Evolutionary conservation across 2,888 invertebrate species (phyloP), one percentile per base, ranked within the genome.

Genomic region (Dryococelus australis): DNA sequence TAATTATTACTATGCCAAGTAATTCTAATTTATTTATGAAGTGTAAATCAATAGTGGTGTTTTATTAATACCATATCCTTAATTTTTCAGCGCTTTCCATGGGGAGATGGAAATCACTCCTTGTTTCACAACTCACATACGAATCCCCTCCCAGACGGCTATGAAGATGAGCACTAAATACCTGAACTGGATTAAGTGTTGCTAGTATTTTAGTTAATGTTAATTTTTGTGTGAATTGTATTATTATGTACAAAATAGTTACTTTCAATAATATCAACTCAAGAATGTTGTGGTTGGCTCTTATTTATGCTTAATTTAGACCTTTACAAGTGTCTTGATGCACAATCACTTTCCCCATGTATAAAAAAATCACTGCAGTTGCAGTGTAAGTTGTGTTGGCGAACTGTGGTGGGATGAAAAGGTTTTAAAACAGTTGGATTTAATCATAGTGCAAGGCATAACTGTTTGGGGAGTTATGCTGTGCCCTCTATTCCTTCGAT

Each of bases 91-190:
- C 95, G 96, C 90, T 98, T 98, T 94, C 98, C 98, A 87, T 98
- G 98, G 98, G 98, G 98, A 90, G 98, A 98, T 91, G 98, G 98
- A 89, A 96, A 96, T 92, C 96, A 96, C 91, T 94, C 95, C 12
- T 93, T 98, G 88, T 97, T 98, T 95, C 98, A 98, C 94, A 98
- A 98, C 93, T 95, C 96, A 86, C 95, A 96, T 90, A 92, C 93
- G 89, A 98, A 98, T 90, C 93, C 98, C 79, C 94, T 98, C 87
- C 97, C 97, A 87, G 94, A 94, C 89, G 98, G 98, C 88, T 98
- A 97, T 93, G 98, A 98, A 94, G 93, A 94, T 88, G 91, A 90
- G n/a, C 88, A 86, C 83, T 88, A 88, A 83, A 65, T 65, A n/a
- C 65, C 65, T n/a, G 20, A 65, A 20, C 13, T 65, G n/a, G 51